Conservation (phyloP, 2,113 vertebrate species). For the Indicator maculatus region DNA sequence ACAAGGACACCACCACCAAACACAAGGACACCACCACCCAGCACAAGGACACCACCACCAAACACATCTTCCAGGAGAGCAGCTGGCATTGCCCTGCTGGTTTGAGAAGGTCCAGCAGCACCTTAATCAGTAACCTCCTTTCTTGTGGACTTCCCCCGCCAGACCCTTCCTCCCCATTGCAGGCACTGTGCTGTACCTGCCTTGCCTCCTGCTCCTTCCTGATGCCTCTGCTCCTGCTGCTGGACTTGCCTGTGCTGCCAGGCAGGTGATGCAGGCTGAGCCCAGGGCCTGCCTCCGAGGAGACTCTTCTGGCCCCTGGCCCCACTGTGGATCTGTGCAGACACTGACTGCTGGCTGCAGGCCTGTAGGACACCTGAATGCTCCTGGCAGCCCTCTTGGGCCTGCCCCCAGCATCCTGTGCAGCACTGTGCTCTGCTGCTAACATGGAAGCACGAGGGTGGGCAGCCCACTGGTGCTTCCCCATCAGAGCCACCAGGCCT, state of each 20-base stretch:
- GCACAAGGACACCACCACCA: too few relatives aligned
- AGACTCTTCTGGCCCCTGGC: not conserved
- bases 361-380: not conserved
- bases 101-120: not conserved
- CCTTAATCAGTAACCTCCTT: not conserved
- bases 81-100: not conserved
- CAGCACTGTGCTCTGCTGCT: not conserved
- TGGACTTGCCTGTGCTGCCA: not conserved
- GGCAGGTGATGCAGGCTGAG: not conserved
- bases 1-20: not conserved
- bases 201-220: not conserved
- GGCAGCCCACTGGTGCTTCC: not conserved
- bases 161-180: not conserved
- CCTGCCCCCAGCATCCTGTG: not conserved
- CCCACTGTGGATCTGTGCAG: not conserved
- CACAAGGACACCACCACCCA: too few relatives aligned
- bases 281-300: not conserved
- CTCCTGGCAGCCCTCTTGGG: not conserved
- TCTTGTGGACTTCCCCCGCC: not conserved
- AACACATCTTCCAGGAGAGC: not conserved
- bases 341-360: not conserved
- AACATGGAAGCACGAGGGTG: not conserved
- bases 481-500: not conserved
- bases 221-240: not conserved
- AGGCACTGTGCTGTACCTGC: not conserved